Percentiles rank a stretch among this genome's conserved stretches.
phyloP scores from a whole-genome alignment of 2,888 invertebrate genomes.

The Limnephilus lunatus region DNA sequence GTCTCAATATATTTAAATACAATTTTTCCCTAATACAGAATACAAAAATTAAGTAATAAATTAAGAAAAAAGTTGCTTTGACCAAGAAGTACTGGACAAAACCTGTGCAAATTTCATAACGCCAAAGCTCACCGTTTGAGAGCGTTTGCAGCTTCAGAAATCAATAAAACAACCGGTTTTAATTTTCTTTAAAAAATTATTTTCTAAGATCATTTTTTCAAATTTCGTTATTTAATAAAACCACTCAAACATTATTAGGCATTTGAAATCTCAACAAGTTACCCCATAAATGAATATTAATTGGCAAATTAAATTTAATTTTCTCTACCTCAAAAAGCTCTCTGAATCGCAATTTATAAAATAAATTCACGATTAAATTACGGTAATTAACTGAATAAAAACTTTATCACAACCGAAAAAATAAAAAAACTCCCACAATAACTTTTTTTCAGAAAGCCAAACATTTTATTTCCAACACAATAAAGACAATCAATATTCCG shows the following conservation, averaged over 20 bases:
- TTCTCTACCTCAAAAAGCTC: not conserved
- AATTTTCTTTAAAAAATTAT: not conserved
- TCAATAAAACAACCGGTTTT: not conserved
- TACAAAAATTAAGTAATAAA: no score
- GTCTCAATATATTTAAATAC: no score
- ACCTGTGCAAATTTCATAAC: not conserved
- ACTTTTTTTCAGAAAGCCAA: not conserved
- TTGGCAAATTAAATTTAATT: not conserved
- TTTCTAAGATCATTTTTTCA: not conserved
- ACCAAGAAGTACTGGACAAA: not conserved
- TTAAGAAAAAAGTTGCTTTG: not conserved
- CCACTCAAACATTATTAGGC: not conserved
- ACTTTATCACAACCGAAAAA: not conserved
- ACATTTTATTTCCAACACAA: not conserved
- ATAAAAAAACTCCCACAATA: not conserved
- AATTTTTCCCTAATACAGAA: no score
- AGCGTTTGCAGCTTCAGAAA: not conserved
- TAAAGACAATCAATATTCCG: conserved; percentile 29
- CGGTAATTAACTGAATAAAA: not conserved
- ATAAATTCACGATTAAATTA: not conserved
- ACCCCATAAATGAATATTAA: not conserved
- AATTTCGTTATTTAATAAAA: not conserved
- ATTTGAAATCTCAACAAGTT: not conserved
- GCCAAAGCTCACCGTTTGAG: not conserved
- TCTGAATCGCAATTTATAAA: not conserved